These are phyloP conservation scores for Campoletis raptor DNA, from an alignment of 2,888 invertebrate species.

Conservation along the genomic window DNA sequence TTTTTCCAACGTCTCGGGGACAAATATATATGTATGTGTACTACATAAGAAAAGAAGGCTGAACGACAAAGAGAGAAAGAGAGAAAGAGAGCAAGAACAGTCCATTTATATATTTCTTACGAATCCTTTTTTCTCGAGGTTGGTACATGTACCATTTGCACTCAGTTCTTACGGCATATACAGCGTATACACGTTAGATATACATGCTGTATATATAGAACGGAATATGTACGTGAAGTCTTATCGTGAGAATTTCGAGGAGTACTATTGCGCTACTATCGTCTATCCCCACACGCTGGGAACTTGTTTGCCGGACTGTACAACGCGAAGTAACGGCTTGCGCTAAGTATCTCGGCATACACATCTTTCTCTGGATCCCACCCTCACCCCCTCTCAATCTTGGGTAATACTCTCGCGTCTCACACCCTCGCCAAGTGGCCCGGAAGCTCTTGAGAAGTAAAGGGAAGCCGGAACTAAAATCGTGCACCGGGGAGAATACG, in stretches of 20 bases:
- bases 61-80: constrained; percentile 4
- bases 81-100: constrained; percentile 19
- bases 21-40: background rate
- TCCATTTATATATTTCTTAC: constrained; percentile 62
- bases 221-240: constrained; percentile 36
- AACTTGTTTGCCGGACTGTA: constrained; percentile 72
- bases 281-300: constrained; percentile 27
- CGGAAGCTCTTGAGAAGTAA: constrained; percentile 46
- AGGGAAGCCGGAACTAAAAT: constrained; percentile 42
- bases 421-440: constrained; percentile 38
- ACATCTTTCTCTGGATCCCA: constrained; percentile 70
- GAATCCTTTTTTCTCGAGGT: constrained; percentile 46
- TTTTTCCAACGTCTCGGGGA: constrained; percentile 41
- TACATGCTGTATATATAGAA: constrained; percentile 27
- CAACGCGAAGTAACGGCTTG: constrained; percentile 74
- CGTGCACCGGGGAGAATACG: constrained; percentile 31
- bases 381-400: constrained; percentile 59
- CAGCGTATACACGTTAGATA: constrained; percentile 27
- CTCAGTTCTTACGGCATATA: constrained; percentile 34
- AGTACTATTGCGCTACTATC: constrained; percentile 33
- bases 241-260: constrained; percentile 55
- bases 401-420: constrained; percentile 35
- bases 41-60: background rate
- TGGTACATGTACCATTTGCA: constrained; percentile 44
- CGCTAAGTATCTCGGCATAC: constrained; percentile 74